Conservation (phyloP, 1,140 invertebrate species). For the Rhagoletis zephyria region DNA sequence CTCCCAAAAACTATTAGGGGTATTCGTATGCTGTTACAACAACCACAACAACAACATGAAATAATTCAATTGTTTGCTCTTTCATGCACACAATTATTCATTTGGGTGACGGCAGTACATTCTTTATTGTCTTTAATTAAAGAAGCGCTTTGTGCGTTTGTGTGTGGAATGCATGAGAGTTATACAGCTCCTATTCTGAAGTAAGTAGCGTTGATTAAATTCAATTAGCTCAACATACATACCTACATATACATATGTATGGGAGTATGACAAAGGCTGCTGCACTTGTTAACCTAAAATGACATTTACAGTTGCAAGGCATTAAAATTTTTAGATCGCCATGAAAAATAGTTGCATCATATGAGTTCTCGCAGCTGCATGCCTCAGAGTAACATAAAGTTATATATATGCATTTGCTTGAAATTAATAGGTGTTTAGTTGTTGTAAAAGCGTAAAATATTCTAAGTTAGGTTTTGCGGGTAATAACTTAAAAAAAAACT, state of each 20-base stretch:
- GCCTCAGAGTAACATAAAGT: not conserved
- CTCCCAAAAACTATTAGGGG: too few relatives aligned
- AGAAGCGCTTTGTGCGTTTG: not conserved
- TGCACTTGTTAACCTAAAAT: conserved; percentile 1
- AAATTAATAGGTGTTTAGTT: too few relatives aligned
- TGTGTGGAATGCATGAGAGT: not conserved
- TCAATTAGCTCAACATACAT: conserved; percentile 20
- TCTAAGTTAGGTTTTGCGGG: too few relatives aligned
- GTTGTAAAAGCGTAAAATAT: too few relatives aligned
- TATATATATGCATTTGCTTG: too few relatives aligned
- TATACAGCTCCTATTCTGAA: not conserved
- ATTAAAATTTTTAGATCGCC: not conserved
- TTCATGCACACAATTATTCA: too few relatives aligned
- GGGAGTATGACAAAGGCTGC: not conserved
- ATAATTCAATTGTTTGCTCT: too few relatives aligned
- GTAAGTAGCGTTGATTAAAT: conserved; percentile 14
- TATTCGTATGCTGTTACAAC: too few relatives aligned
- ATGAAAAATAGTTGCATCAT: conserved; percentile 3
- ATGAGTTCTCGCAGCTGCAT: not conserved
- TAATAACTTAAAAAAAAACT: too few relatives aligned
- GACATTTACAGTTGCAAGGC: not conserved
- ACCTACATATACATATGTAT: not conserved
- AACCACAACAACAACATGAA: too few relatives aligned
- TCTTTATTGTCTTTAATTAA: conserved; percentile 2
- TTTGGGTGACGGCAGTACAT: not conserved